A percentile compares a stretch with the other conserved stretches of the same genome.
Conservation (phyloP, 2,113 vertebrate genomes). For the Crotophaga sulcirostris region DNA sequence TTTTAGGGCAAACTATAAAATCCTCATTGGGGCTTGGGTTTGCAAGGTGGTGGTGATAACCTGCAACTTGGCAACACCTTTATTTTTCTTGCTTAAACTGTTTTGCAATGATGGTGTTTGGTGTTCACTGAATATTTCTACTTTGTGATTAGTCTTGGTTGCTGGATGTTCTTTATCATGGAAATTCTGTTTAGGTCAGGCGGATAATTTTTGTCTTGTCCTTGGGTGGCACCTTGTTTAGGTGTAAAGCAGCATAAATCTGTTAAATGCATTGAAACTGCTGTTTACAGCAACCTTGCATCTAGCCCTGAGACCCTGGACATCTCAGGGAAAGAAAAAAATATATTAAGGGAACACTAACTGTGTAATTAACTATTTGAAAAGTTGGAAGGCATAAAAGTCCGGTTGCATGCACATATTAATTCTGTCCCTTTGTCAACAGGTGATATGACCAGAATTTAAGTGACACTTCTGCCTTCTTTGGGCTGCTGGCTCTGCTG, state of each 20-base stretch:
- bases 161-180: not conserved
- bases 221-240: not conserved
- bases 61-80: not conserved
- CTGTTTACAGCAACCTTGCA: not conserved
- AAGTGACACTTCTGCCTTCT: not conserved
- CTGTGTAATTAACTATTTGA: not conserved
- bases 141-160: not conserved
- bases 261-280: not conserved
- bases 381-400: not conserved
- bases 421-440: slow-evolving; percentile 27
- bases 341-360: not conserved
- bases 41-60: not conserved
- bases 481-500: slow-evolving; percentile 21
- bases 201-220: not conserved
- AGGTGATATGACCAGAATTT: slow-evolving; percentile 17
- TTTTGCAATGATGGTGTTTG: not conserved
- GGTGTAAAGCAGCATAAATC: not conserved
- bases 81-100: not conserved
- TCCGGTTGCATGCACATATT: not conserved
- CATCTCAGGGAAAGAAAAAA: not conserved
- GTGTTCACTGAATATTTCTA: not conserved
- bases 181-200: not conserved
- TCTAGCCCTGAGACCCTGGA: not conserved
- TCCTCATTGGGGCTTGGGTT: not conserved
- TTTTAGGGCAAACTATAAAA: not conserved